A percentile compares a stretch with the other conserved stretches of the same genome.
These are phyloP conservation scores for Anomalospiza imberbis DNA, from an alignment of 2,797 vertebrate species.

Conservation along the genomic window DNA sequence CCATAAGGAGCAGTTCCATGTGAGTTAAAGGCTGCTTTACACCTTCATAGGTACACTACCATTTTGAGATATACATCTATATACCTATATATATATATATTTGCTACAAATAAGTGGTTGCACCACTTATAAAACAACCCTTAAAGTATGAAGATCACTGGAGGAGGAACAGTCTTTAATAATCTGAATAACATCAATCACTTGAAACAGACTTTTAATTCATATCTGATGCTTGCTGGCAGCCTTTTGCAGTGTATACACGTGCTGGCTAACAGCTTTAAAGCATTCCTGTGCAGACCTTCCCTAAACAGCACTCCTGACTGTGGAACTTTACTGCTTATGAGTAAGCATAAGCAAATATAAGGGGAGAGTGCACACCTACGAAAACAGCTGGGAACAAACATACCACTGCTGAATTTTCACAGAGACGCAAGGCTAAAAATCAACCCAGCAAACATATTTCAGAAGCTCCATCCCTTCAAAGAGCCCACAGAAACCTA, in stretches of 20 bases:
- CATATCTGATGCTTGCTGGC: neutral
- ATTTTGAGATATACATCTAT: neutral
- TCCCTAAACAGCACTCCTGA: conserved; percentile 40
- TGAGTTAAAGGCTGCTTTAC: neutral
- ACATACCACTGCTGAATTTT: conserved; percentile 14
- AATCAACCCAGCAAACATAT: conserved; percentile 7
- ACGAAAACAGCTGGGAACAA: conserved; percentile 33
- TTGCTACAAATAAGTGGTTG: neutral
- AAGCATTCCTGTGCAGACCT: conserved; percentile 2
- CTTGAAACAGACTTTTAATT: conserved; percentile 16
- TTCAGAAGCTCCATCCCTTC: conserved; percentile 26
- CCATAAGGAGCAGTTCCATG: neutral
- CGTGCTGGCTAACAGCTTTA: neutral
- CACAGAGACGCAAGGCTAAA: conserved; percentile 7
- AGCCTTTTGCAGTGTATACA: neutral
- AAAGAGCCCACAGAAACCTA: conserved; percentile 47
- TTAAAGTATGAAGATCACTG: neutral
- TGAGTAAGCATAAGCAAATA: conserved; percentile 57
- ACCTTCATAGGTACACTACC: neutral
- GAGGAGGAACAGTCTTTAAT: neutral
- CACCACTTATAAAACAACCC: neutral
- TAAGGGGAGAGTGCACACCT: conserved; percentile 6
- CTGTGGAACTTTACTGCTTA: conserved; percentile 40
- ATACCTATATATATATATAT: neutral
- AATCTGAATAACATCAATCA: neutral